phyloP scores from a whole-genome alignment of 2,797 vertebrate species.

The Acropternis orthonyx region DNA sequence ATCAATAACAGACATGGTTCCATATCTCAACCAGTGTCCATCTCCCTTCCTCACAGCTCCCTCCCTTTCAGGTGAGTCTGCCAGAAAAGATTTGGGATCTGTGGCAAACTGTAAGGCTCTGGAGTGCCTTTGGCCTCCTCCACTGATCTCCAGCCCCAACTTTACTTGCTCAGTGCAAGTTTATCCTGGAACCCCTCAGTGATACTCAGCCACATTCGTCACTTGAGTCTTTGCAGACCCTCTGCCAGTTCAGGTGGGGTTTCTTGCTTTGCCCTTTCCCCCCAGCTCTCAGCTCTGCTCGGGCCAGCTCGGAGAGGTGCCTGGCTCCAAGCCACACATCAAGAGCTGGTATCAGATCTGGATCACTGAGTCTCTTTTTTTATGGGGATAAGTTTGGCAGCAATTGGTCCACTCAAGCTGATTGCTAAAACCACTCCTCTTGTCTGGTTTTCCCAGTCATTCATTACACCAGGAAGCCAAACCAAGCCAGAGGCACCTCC shows the following conservation, averaged over 20 bases:
- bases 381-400: conserved; percentile 52
- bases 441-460: not conserved
- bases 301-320: not conserved
- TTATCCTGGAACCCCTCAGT: conserved; percentile 55
- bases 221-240: conserved; percentile 62
- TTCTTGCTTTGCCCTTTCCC: conserved; percentile 2
- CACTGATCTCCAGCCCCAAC: not conserved
- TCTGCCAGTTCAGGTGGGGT: conserved; percentile 64
- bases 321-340: conserved; percentile 50
- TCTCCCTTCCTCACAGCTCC: not conserved
- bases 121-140: conserved; percentile 37
- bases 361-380: conserved; percentile 26
- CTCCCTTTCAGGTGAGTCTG: conserved; percentile 45
- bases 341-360: conserved; percentile 68
- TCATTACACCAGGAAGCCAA: not conserved
- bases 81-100: conserved; percentile 60
- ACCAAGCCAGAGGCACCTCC: not conserved
- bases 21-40: conserved; percentile 32
- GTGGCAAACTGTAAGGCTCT: conserved; percentile 19
- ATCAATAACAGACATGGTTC: conserved; percentile 13
- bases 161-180: conserved; percentile 27
- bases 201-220: conserved; percentile 42
- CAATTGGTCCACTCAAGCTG: not conserved
- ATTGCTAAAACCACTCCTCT: not conserved
- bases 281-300: not conserved